phyloP scores from a whole-genome alignment of 2,113 vertebrate species.

The Hystrix brachyura region DNA sequence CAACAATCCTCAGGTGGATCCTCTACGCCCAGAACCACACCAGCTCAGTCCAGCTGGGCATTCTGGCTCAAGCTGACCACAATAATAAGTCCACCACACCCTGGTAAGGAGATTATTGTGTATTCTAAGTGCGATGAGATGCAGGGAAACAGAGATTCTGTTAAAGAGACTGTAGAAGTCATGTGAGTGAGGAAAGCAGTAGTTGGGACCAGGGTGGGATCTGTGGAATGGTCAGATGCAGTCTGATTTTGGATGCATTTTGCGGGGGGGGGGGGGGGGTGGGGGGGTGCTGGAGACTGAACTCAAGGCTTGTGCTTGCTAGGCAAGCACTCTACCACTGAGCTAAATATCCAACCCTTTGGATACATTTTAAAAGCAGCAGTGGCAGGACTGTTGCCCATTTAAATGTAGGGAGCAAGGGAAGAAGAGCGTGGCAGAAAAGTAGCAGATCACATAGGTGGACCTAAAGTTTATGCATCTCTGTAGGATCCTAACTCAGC shows the following conservation, averaged over 20 bases:
- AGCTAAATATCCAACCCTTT: no score
- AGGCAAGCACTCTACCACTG: no score
- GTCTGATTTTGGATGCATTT: neutral
- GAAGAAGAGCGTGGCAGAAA: neutral
- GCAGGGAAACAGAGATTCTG: neutral
- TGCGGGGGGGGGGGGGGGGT: no score
- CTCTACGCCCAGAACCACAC: no score
- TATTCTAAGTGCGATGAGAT: neutral
- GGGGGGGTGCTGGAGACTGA: no score
- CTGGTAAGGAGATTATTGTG: neutral
- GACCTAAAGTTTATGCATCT: neutral
- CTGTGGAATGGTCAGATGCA: neutral
- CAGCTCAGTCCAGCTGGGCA: no score
- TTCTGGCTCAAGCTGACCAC: no score
- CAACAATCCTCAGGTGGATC: no score
- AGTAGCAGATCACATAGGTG: neutral
- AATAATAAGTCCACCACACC: no score
- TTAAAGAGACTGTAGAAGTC: neutral
- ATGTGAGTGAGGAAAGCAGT: neutral
- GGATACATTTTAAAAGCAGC: neutral
- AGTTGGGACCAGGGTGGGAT: neutral
- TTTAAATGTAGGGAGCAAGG: neutral
- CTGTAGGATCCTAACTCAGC: conserved; percentile 18
- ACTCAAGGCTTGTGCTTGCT: no score
- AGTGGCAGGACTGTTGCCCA: neutral